phyloP scores from a whole-genome alignment of 2,888 invertebrate species.

The Furcula furcula region DNA sequence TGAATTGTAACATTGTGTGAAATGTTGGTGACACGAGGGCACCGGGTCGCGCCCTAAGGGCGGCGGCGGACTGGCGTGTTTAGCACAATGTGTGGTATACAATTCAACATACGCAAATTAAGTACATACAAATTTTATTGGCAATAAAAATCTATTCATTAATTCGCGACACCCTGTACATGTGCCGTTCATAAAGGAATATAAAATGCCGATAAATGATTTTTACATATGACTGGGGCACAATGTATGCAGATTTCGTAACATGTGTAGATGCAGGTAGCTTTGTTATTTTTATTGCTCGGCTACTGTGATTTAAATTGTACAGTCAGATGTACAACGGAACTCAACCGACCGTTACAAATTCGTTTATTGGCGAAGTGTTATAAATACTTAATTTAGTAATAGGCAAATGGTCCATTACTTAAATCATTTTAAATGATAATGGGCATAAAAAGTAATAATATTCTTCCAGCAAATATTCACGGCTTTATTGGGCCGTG shows the following conservation, averaged over 20 bases:
- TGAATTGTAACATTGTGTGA: constrained; percentile 65
- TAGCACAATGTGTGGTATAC: constrained; percentile 64
- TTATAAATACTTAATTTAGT: constrained; percentile 56
- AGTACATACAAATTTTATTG: constrained; percentile 76
- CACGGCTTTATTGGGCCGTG: constrained; percentile 11
- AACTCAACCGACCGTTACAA: constrained; percentile 68
- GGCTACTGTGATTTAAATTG: constrained; percentile 61
- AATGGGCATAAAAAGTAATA: constrained; percentile 23
- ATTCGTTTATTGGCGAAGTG: constrained; percentile 55
- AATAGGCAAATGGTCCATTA: constrained; percentile 45
- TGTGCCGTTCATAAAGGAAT: constrained; percentile 65
- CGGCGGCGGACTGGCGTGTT: constrained; percentile 44
- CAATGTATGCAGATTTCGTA: constrained; percentile 58
- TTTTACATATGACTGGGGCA: constrained; percentile 73
- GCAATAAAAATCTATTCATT: constrained; percentile 71
- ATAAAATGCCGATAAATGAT: constrained; percentile 76
- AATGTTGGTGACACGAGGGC: constrained; percentile 61
- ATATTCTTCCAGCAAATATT: constrained; percentile 5
- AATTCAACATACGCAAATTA: constrained; percentile 77
- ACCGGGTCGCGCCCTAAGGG: constrained; percentile 73
- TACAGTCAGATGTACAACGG: constrained; percentile 54
- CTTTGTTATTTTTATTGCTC: constrained; percentile 50
- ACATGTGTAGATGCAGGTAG: constrained; percentile 70
- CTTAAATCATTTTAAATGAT: constrained; percentile 37
- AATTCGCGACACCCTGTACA: constrained; percentile 65